Conservation (phyloP, 1,140 invertebrate species). For the Cryptotermes secundus region DNA sequence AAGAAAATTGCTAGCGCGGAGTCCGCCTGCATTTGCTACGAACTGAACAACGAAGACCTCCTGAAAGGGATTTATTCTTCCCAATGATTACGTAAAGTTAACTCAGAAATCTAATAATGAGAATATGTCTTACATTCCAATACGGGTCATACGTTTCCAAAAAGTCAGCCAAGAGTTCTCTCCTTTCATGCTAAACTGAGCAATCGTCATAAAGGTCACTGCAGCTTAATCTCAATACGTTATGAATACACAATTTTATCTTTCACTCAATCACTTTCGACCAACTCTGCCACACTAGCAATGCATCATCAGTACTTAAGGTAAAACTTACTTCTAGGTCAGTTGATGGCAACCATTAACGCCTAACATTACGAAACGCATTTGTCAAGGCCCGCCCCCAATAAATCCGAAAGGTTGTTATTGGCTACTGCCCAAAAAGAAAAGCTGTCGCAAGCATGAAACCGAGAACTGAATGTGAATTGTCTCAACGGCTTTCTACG, state of each 20-base stretch:
- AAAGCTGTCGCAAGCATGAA: neutral
- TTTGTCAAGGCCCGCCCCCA: neutral
- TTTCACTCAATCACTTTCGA: neutral
- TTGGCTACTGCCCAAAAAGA: neutral
- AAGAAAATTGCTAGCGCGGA: too few species aligned
- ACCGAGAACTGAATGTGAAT: neutral
- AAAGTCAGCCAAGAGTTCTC: too few species aligned
- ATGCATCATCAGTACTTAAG: neutral
- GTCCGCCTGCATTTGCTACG: too few species aligned
- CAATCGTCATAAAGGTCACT: too few species aligned
- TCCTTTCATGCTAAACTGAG: too few species aligned
- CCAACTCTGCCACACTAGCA: neutral
- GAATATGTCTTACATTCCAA: too few species aligned
- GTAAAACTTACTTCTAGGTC: neutral
- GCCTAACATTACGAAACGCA: neutral
- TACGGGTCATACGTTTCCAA: too few species aligned
- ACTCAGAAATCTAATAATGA: too few species aligned
- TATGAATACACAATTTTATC: neutral
- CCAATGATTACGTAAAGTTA: too few species aligned
- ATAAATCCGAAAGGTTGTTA: neutral
- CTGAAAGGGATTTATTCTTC: too few species aligned
- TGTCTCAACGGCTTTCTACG: neutral
- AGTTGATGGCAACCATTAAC: neutral
- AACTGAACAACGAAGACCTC: too few species aligned
- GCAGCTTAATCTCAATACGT: neutral